A percentile compares a stretch with the other conserved stretches of the same genome.
These are phyloP conservation scores for Alectoris magna DNA, from an alignment of 2,797 vertebrate genomes.

Conservation along the genomic window DNA sequence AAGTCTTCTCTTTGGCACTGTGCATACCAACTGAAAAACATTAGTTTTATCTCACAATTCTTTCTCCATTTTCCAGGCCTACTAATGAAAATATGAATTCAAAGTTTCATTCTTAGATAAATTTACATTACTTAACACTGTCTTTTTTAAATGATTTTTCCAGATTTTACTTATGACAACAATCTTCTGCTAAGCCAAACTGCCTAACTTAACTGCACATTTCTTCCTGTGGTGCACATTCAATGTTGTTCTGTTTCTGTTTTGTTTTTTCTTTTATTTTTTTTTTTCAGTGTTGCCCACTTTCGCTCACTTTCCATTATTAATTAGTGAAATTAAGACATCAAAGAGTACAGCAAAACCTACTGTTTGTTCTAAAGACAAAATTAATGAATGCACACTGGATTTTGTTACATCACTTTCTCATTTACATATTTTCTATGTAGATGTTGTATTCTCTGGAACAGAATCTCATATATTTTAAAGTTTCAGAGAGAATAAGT, in stretches of 20 bases:
- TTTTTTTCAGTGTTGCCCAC: accelerated
- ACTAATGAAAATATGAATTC: background rate
- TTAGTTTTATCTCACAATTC: background rate
- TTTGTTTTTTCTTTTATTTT: background rate
- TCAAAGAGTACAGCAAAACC: accelerated
- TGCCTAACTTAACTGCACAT: background rate
- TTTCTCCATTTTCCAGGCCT: background rate
- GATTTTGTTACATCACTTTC: background rate
- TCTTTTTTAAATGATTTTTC: background rate
- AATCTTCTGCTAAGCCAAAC: background rate
- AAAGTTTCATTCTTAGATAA: background rate
- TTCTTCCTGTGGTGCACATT: background rate
- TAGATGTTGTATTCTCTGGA: background rate
- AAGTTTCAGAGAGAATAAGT: background rate
- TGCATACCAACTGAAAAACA: background rate
- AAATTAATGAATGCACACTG: background rate
- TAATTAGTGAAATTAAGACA: background rate
- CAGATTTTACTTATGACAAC: background rate
- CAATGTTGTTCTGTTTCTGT: background rate
- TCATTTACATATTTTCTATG: background rate
- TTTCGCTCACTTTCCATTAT: background rate
- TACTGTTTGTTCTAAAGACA: background rate
- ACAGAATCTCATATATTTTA: background rate
- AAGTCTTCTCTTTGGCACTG: background rate
- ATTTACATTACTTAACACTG: background rate